Evolutionary conservation across 2,113 vertebrate genomes (phyloP), one percentile per base, ranked within the genome.

Genomic region (Prietella phreatophila): DNA sequence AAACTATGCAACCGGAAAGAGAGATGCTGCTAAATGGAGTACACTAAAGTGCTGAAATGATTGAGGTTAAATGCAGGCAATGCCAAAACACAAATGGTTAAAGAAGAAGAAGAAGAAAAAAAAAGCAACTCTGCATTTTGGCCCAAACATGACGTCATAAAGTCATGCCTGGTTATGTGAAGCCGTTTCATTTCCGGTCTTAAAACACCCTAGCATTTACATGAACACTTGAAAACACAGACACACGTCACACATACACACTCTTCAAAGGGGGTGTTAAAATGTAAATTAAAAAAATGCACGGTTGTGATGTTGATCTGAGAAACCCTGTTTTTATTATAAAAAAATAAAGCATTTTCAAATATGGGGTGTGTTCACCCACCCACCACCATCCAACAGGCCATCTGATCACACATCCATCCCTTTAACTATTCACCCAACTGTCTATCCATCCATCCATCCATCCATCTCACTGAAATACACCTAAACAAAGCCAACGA

Each of bases 281-380:
- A 67, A 78, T 36, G 47, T 30, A n/a, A 79, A 88, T 58, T 27
- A 91, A 90, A 93, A 93, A 93, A 92, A 92, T 92, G 90, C 91
- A 96, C 93, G 91, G 91, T 93, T 90, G 93, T 93, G 92, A 92
- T 91, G 93, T 93, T 93, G 89, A 20, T 95, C 95, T 73, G 95
- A 96, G 94, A 96, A 95, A 96, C 94, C 94, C 94, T 94, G 95
- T 93, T 94, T 47, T 92, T 92, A 93, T 94, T 94, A 92, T 93
- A 93, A 95, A 93, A 93, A 95, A 96, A 96, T 94, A 95, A 96
- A 96, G 95, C 94, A 94, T 95, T 95, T 96, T 94, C 92, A 96
- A 94, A 92, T 89, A 85, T 53, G 67, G 90, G 92, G 82, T 92
- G 78, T 87, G 76, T 82, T 92, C 86, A 87, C 90, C 90, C 86